These are phyloP conservation scores for Ormyrus labotus DNA, from an alignment of 2,888 invertebrate genomes.

Conservation along the genomic window DNA sequence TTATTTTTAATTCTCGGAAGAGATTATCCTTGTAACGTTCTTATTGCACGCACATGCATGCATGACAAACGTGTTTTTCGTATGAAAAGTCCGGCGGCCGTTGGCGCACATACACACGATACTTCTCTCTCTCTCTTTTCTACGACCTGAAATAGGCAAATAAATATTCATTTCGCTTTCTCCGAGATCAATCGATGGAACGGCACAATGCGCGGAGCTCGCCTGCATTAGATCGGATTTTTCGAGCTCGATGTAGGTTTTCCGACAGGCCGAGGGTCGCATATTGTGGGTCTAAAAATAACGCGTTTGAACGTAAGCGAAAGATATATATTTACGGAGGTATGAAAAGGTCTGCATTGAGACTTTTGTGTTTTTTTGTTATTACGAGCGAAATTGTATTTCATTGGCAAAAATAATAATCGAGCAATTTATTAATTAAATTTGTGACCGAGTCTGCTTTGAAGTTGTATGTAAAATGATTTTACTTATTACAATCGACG, in stretches of 20 bases:
- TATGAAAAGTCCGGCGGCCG: neutral
- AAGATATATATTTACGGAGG: too few relatives aligned
- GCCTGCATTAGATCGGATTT: conserved; percentile 8
- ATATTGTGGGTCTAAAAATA: too few relatives aligned
- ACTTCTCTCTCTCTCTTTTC: neutral
- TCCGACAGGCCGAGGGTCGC: too few relatives aligned
- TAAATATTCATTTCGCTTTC: conserved; percentile 45
- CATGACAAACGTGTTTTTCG: neutral
- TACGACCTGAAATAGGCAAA: conserved; percentile 21
- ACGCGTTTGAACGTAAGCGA: too few relatives aligned
- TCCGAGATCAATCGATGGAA: conserved; percentile 1
- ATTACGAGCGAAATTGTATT: too few relatives aligned
- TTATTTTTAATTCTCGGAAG: neutral
- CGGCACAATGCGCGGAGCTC: neutral
- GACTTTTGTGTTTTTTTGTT: too few relatives aligned
- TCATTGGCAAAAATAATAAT: too few relatives aligned
- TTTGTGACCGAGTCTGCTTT: too few relatives aligned
- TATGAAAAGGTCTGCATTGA: too few relatives aligned
- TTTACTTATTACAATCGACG: too few relatives aligned
- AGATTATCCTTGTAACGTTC: conserved; percentile 12
- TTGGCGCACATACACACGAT: neutral
- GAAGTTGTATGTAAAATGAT: too few relatives aligned
- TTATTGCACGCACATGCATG: conserved; percentile 10
- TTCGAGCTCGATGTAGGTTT: neutral
- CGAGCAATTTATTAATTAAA: too few relatives aligned